A percentile compares a stretch with the other conserved stretches of the same genome.
phyloP scores from a whole-genome alignment of 2,113 vertebrate genomes.

The Albula goreensis region DNA sequence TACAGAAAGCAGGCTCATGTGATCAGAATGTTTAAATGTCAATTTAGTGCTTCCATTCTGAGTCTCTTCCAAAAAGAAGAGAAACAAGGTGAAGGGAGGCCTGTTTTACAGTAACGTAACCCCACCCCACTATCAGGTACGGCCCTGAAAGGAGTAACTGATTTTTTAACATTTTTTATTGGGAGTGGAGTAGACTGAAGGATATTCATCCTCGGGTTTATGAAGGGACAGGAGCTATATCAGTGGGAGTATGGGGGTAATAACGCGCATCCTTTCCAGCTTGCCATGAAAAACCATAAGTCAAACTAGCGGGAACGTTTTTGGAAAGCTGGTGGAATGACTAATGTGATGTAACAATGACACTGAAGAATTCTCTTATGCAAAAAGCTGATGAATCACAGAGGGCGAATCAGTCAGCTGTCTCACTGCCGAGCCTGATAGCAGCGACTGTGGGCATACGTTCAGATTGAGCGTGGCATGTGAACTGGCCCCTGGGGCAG shows the following conservation, averaged over 20 bases:
- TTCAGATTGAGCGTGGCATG: neutral
- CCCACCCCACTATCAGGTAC: neutral
- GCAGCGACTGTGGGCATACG: neutral
- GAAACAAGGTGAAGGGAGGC: too few species aligned
- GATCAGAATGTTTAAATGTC: constrained; percentile 28
- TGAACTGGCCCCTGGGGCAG: neutral
- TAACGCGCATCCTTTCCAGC: too few species aligned
- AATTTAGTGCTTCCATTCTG: constrained; percentile 36
- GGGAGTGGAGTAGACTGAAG: neutral
- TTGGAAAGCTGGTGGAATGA: neutral
- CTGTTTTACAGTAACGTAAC: neutral
- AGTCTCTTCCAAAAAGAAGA: constrained; percentile 2
- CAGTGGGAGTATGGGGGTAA: neutral
- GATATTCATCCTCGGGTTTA: neutral
- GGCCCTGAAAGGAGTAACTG: neutral
- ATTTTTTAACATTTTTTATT: neutral
- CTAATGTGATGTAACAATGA: neutral
- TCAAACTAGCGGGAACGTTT: too few species aligned
- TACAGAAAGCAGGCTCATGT: neutral
- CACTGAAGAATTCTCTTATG: neutral
- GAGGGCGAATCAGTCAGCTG: neutral
- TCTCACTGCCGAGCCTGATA: neutral
- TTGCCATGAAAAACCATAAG: too few species aligned
- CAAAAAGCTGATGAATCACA: neutral
- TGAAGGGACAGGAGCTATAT: neutral